phyloP scores from a whole-genome alignment of 2,888 invertebrate species.

The Brenthis ino region DNA sequence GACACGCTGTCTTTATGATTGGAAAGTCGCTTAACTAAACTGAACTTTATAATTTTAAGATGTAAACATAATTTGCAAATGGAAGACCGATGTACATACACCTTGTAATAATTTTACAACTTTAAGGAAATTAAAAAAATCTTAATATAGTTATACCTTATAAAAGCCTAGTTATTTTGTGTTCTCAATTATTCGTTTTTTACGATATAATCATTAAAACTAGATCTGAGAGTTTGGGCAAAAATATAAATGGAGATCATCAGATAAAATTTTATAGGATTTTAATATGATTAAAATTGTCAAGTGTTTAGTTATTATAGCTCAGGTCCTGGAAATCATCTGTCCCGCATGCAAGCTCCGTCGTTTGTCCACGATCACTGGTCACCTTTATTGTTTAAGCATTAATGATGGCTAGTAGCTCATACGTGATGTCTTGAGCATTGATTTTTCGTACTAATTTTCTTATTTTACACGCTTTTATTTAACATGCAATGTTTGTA shows the following conservation, averaged over 20 bases:
- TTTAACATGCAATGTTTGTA: too few species aligned
- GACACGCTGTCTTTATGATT: constrained; percentile 4
- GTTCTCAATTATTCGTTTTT: too few species aligned
- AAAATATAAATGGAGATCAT: too few species aligned
- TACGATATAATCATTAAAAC: too few species aligned
- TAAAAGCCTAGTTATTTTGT: too few species aligned
- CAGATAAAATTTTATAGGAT: background rate
- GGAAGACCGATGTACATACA: too few species aligned
- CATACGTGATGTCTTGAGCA: constrained; percentile 34
- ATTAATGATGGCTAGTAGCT: constrained; percentile 39
- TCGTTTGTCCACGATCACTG: constrained; percentile 42
- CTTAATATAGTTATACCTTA: too few species aligned
- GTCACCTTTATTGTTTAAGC: constrained; percentile 46
- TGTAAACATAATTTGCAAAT: too few species aligned
- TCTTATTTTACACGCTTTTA: background rate
- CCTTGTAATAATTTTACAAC: too few species aligned
- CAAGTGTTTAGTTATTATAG: constrained; percentile 26
- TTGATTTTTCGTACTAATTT: background rate
- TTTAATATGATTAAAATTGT: constrained; percentile 7
- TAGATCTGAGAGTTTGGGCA: too few species aligned
- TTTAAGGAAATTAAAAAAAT: too few species aligned
- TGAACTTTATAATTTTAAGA: too few species aligned
- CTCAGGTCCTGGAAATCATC: constrained; percentile 42
- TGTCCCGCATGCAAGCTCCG: constrained; percentile 46
- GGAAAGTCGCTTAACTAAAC: background rate